Base-by-base conservation (phyloP, 2,888 invertebrate species). In the Prosapia bicincta region DNA sequence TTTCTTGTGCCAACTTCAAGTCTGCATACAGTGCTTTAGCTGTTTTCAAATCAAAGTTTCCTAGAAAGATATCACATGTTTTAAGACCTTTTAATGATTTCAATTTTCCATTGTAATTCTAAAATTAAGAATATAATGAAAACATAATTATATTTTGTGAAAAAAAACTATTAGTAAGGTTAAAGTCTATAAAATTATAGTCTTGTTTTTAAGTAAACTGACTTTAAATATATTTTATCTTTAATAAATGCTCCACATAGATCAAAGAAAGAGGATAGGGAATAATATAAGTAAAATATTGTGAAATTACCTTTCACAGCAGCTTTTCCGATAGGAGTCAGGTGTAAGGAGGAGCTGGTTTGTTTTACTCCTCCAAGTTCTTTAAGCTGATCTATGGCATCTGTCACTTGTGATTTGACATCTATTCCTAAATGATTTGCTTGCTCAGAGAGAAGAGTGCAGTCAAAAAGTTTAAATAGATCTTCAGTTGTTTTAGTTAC, bases 21-120 rank as follows among this genome's bases (percentile, higher is more conserved):
- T 97, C 97, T 7, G 87, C 85, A 80, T 93, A 90, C n/a, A 98
- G 86, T 79, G 87, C 87, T 80, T 90, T 88, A 0, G 95, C 93
- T 70, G 88, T 87, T 13, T 89, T 86, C 69, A 96, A 87, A 79
- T 94, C 93, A 79, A 98, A 89, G 76, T 93, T 92, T n/a, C 94
- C 93, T 93, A 6, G 28, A 28, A 28, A n/a, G n/a, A n/a, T n/a
- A n/a, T n/a, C n/a, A n/a, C n/a, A n/a, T n/a, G n/a, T n/a, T n/a
- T n/a, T n/a, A n/a, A n/a, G n/a, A n/a, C n/a, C n/a, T n/a, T n/a
- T n/a, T n/a, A n/a, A n/a, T n/a, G n/a, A n/a, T n/a, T n/a, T n/a
- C n/a, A n/a, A n/a, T n/a, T n/a, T n/a, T n/a, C n/a, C n/a, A n/a
- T n/a, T n/a, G n/a, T n/a, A n/a, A n/a, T n/a, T n/a, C n/a, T n/a